These are phyloP conservation scores for Cantharis nigra DNA, from an alignment of 2,888 invertebrate species.

Conservation along the genomic window DNA sequence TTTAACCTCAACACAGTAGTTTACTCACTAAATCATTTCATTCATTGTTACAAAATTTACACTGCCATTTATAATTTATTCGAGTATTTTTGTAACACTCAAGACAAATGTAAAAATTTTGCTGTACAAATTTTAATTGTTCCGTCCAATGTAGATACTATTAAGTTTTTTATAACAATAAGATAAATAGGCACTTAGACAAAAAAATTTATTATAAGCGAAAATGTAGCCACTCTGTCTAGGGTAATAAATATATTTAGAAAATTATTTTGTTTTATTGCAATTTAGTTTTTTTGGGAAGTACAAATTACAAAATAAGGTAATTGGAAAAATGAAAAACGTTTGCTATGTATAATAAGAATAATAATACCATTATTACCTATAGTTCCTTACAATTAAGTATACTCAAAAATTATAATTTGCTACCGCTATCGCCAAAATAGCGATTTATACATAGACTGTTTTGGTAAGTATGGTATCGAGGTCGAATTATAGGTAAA, in stretches of 20 bases:
- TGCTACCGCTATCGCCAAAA: no score
- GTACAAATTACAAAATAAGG: not conserved
- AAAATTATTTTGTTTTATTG: not conserved
- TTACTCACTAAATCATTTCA: not conserved
- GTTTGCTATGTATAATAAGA: not conserved
- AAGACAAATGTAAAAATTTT: not conserved
- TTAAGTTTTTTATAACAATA: not conserved
- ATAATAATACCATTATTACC: not conserved
- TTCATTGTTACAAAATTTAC: slow-evolving; percentile 15
- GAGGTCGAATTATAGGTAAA: no score
- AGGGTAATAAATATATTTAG: not conserved
- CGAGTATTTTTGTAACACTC: slow-evolving; percentile 22
- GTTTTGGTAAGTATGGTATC: no score
- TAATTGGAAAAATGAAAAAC: not conserved
- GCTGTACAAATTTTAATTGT: not conserved
- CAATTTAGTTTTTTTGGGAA: not conserved
- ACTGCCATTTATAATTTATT: slow-evolving; percentile 30
- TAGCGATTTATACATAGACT: no score
- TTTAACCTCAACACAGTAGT: not conserved
- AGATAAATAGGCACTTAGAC: not conserved
- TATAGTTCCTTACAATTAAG: not conserved
- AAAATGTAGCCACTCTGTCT: not conserved
- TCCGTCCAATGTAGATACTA: slow-evolving; percentile 2
- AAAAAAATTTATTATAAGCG: not conserved
- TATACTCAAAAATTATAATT: no score